Evolutionary conservation across 2,888 invertebrate species (phyloP).

Genomic region (Drosophila sordidula): DNA sequence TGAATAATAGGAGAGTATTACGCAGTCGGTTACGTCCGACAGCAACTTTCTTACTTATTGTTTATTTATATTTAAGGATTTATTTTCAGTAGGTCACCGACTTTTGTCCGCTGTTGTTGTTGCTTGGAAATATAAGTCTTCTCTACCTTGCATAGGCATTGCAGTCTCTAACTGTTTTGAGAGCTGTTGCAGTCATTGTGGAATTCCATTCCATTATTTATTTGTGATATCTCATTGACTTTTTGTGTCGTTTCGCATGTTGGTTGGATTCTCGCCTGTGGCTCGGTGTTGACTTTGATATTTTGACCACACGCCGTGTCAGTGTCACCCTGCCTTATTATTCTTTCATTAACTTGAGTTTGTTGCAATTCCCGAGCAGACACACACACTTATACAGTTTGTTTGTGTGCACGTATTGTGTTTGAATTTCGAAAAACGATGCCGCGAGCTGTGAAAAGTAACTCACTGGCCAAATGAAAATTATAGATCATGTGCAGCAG

Average conservation of each 20-base stretch:
- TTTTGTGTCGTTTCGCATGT: conserved; percentile 49
- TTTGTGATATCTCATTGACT: conserved; percentile 56
- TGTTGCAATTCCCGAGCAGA: conserved; percentile 48
- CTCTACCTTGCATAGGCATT: conserved; percentile 1
- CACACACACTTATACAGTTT: not conserved
- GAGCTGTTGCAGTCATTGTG: conserved; percentile 45
- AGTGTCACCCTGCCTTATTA: conserved; percentile 70
- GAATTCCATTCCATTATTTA: conserved; percentile 56
- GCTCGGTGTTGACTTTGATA: conserved; percentile 43
- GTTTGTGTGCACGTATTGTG: not conserved
- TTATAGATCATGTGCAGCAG: conserved; percentile 77
- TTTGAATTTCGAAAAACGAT: conserved; percentile 39
- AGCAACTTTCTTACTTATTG: not conserved
- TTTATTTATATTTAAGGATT: not conserved
- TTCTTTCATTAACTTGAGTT: conserved; percentile 72
- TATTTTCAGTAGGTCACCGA: conserved; percentile 10
- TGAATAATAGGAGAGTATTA: no score
- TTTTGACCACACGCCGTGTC: conserved; percentile 66
- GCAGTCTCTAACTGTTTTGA: conserved; percentile 38
- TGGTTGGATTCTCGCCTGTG: conserved; percentile 26
- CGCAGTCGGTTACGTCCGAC: not conserved
- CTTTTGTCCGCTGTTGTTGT: not conserved
- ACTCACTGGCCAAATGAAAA: conserved; percentile 74
- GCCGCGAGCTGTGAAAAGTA: conserved; percentile 81
- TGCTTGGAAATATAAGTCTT: conserved; percentile 11